phyloP scores from a whole-genome alignment of 1,140 invertebrate genomes.

The Pseudobourletiella spinata region DNA sequence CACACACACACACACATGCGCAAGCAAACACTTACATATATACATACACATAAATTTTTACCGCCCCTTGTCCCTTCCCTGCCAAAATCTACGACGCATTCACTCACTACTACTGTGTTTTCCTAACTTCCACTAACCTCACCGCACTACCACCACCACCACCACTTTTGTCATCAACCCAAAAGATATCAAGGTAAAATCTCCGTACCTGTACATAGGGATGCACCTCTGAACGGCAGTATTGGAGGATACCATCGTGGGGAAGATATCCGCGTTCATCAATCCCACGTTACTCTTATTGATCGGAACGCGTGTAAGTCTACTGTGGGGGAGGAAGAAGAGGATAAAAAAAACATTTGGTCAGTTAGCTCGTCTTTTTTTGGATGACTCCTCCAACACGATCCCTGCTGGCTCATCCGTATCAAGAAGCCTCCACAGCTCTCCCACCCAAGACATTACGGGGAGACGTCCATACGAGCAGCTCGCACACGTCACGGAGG shows the following conservation, averaged over 20 bases:
- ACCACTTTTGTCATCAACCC: no score
- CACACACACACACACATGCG: no score
- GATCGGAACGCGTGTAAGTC: constrained; percentile 31
- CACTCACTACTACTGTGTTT: not conserved
- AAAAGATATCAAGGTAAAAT: constrained; percentile 10
- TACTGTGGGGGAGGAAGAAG: constrained; percentile 18
- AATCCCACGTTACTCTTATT: constrained; percentile 35
- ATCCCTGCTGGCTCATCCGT: no score
- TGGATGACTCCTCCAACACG: no score
- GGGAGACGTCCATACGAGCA: no score
- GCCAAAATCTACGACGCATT: not conserved
- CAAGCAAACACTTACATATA: no score
- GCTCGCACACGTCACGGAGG: no score
- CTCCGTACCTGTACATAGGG: constrained; percentile 34
- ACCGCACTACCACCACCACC: not conserved
- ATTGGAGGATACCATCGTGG: constrained; percentile 36
- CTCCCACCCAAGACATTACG: no score
- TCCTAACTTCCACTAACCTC: no score
- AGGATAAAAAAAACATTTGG: constrained; percentile 2
- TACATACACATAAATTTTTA: no score
- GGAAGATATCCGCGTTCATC: constrained; percentile 35
- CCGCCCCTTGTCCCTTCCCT: no score
- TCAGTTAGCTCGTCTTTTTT: not conserved
- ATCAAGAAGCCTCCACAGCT: no score
- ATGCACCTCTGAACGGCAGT: constrained; percentile 36